phyloP scores from a whole-genome alignment of 2,888 invertebrate species.

The Pilophorus perplexus region DNA sequence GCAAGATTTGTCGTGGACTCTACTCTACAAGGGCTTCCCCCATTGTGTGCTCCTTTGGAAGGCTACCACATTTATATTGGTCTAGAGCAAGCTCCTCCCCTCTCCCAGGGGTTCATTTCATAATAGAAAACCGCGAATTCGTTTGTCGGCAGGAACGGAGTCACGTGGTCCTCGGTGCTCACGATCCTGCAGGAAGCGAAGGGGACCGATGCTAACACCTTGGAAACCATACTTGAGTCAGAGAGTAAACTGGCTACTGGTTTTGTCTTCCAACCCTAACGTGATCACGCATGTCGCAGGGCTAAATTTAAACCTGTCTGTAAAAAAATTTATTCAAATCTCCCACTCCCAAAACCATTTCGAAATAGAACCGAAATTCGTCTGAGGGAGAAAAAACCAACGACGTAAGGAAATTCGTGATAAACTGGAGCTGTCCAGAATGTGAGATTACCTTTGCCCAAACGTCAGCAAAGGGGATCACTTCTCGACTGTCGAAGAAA shows the following conservation, averaged over 20 bases:
- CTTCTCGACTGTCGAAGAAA: slow-evolving; percentile 15
- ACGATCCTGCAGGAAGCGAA: slow-evolving; percentile 24
- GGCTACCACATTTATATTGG: slow-evolving; percentile 40
- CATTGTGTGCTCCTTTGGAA: slow-evolving; percentile 23
- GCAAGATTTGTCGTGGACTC: slow-evolving; percentile 42
- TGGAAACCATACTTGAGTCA: slow-evolving; percentile 10
- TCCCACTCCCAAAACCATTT: too few relatives aligned
- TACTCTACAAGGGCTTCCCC: slow-evolving; percentile 30
- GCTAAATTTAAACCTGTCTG: too few relatives aligned
- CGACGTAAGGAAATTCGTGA: slow-evolving; percentile 9
- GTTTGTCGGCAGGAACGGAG: slow-evolving; percentile 33
- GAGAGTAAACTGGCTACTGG: slow-evolving; percentile 11
- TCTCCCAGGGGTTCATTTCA: slow-evolving; percentile 34
- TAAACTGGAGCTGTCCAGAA: slow-evolving; percentile 27
- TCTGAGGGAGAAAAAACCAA: too few relatives aligned
- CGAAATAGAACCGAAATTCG: too few relatives aligned
- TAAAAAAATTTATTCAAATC: too few relatives aligned
- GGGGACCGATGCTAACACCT: slow-evolving; percentile 33
- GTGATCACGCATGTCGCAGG: not conserved
- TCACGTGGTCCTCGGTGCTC: slow-evolving; percentile 34
- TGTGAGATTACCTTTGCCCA: slow-evolving; percentile 2
- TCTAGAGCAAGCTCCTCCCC: slow-evolving; percentile 33
- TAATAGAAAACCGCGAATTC: slow-evolving; percentile 40
- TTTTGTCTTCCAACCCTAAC: slow-evolving; percentile 2
- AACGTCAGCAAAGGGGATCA: not conserved